Percentiles rank a stretch among this genome's conserved stretches.
Evolutionary conservation across 2,797 vertebrate species (phyloP).

Genomic region (Morelia viridis): DNA sequence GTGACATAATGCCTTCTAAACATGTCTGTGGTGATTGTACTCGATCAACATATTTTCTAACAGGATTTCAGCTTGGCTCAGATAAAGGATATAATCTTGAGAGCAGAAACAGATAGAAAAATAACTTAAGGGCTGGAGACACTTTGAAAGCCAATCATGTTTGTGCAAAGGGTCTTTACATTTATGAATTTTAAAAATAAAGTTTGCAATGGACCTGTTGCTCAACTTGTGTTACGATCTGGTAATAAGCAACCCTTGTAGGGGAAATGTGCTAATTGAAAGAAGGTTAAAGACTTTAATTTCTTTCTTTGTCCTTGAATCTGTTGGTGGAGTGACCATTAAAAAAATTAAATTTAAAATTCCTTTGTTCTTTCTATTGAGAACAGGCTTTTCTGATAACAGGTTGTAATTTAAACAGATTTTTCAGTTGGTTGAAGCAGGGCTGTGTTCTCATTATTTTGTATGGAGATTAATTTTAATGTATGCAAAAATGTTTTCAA

Average conservation of each 20-base stretch:
- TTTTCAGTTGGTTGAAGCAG: not conserved
- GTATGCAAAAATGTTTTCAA: not conserved
- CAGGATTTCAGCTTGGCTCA: constrained; percentile 27
- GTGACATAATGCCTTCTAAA: constrained; percentile 52
- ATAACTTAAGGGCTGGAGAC: not conserved
- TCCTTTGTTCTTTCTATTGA: not conserved
- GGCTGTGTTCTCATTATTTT: not conserved
- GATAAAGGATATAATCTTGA: not conserved
- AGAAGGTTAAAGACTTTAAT: not conserved
- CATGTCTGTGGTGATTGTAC: constrained; percentile 32
- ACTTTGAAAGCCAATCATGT: not conserved
- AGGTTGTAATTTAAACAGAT: not conserved
- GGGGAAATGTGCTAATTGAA: not conserved
- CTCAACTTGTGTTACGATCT: not conserved
- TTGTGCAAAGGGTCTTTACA: not conserved
- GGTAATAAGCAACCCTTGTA: not conserved
- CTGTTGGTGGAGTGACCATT: not conserved
- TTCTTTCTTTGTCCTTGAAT: not conserved
- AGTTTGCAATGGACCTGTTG: too few relatives aligned
- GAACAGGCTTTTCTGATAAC: not conserved
- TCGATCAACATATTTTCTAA: constrained; percentile 23
- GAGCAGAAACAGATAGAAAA: not conserved
- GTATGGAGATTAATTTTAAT: not conserved
- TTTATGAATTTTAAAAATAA: too few relatives aligned
- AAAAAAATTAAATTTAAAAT: not conserved